phyloP scores from a whole-genome alignment of 2,797 vertebrate genomes.

The Onychomys torridus region DNA sequence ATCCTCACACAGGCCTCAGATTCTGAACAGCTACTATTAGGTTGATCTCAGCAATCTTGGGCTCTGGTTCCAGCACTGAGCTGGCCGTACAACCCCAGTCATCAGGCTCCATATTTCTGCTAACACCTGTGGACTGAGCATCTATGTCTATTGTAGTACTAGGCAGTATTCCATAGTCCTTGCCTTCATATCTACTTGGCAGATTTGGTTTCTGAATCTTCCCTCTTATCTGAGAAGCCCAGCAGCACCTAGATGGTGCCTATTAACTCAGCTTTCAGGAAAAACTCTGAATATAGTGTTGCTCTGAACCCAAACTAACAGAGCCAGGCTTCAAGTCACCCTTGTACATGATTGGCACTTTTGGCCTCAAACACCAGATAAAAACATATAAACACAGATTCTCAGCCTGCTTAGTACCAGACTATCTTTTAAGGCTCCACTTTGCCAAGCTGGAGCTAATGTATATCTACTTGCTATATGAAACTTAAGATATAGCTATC shows the following conservation, averaged over 20 bases:
- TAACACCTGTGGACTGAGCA: neutral
- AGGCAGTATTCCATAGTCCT: neutral
- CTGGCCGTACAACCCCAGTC: neutral
- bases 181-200: neutral
- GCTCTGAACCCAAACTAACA: neutral
- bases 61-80: neutral
- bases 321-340: neutral
- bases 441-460: neutral
- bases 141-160: fast-evolving
- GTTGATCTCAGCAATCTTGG: neutral
- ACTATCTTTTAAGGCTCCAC: neutral
- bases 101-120: neutral
- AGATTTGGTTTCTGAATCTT: neutral
- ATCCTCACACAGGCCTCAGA: neutral
- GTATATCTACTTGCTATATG: neutral
- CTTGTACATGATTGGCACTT: neutral
- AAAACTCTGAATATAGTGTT: neutral
- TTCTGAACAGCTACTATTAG: neutral
- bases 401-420: neutral
- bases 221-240: neutral
- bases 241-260: neutral
- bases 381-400: neutral
- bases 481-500: neutral
- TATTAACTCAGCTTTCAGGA: neutral
- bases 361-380: neutral